phyloP scores from a whole-genome alignment of 2,797 vertebrate species.

The Emydoidea blandingii region DNA sequence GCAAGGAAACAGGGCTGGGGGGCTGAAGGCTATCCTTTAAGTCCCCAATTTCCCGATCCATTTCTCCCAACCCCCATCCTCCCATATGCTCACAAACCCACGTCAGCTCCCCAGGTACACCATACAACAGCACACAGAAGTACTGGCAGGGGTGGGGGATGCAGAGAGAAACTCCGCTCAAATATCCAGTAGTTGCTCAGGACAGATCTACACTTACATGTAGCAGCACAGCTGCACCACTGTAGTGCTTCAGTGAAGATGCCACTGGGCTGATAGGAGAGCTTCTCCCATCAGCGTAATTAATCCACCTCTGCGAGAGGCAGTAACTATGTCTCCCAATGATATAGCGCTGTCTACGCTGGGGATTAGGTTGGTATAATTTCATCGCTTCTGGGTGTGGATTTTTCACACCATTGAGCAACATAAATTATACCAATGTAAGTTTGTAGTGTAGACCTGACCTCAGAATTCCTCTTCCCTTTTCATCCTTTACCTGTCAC shows the following conservation, averaged over 20 bases:
- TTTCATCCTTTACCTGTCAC: neutral
- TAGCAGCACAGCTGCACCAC: neutral
- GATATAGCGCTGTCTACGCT: neutral
- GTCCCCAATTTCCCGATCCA: neutral
- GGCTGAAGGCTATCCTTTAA: neutral
- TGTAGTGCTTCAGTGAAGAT: neutral
- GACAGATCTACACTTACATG: neutral
- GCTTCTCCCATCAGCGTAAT: neutral
- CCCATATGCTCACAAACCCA: neutral
- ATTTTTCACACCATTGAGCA: neutral
- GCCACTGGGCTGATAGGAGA: neutral
- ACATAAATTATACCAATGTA: neutral
- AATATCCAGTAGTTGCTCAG: neutral
- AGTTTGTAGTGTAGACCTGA: neutral
- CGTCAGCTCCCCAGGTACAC: neutral
- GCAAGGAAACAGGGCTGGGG: neutral
- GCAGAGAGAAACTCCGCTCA: neutral
- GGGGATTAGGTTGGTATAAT: neutral
- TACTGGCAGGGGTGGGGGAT: neutral
- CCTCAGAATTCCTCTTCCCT: neutral
- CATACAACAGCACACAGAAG: neutral
- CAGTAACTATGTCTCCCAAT: neutral
- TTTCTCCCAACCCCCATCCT: neutral
- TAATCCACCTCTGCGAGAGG: neutral
- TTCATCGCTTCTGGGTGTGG: neutral